These are phyloP conservation scores for Plectus sambesii DNA, from an alignment of 1,140 invertebrate genomes.

Conservation along the genomic window DNA sequence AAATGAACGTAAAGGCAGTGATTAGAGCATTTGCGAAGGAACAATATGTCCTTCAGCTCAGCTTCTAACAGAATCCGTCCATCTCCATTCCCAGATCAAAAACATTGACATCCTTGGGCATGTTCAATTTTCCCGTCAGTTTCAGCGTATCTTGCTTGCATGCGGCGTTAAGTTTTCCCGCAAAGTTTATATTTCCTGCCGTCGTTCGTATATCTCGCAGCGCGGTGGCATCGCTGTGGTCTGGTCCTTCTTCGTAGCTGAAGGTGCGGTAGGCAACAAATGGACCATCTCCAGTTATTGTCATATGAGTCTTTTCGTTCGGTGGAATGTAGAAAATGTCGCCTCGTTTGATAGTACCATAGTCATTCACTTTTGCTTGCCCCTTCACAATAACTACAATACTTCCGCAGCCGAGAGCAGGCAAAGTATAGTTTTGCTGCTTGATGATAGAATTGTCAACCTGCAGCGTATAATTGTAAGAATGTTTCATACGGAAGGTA, in stretches of 20 bases:
- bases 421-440: too few species aligned
- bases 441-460: too few species aligned
- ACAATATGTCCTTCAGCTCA: too few species aligned
- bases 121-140: neutral
- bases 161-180: constrained; percentile 1
- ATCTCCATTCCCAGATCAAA: constrained; percentile 24
- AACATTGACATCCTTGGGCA: constrained; percentile 10
- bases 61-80: constrained; percentile 25
- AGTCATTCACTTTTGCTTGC: constrained; percentile 20
- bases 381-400: constrained; percentile 35
- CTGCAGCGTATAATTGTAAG: too few species aligned
- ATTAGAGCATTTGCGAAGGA: too few species aligned
- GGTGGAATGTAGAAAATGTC: constrained; percentile 38
- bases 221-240: constrained; percentile 21
- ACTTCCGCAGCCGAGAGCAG: constrained; percentile 32
- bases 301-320: constrained; percentile 4
- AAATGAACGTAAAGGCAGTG: too few species aligned
- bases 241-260: constrained; percentile 32
- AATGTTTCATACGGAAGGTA: too few species aligned
- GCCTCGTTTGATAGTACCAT: constrained; percentile 22
- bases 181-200: constrained; percentile 14
- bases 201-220: constrained; percentile 10
- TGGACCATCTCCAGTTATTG: too few species aligned
- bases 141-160: constrained; percentile 2
- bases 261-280: constrained; percentile 35